Percentiles rank a stretch among this genome's conserved stretches.
phyloP scores from a whole-genome alignment of 2,797 vertebrate species.

The Halcyon leucocephala region DNA sequence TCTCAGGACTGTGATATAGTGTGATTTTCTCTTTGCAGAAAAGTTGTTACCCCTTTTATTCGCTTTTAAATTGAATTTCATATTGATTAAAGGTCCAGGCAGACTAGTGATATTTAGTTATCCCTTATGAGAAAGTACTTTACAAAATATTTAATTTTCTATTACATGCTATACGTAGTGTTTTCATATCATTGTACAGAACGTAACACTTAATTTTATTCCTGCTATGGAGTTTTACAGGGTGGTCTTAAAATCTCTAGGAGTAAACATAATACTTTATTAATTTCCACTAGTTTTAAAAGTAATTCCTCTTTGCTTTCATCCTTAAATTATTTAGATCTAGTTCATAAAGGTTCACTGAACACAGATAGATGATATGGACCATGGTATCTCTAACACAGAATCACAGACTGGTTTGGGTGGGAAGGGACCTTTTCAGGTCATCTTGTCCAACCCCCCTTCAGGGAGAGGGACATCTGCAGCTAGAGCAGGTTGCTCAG shows the following conservation, averaged over 20 bases:
- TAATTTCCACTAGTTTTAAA: conserved; percentile 27
- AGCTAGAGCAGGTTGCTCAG: neutral
- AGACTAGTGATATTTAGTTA: neutral
- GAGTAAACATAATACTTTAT: conserved; percentile 33
- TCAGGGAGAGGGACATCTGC: neutral
- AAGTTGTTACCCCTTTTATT: conserved; percentile 16
- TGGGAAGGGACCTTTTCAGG: neutral
- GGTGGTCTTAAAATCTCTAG: conserved; percentile 21
- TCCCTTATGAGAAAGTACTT: neutral
- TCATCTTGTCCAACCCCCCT: neutral
- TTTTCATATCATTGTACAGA: conserved; percentile 2
- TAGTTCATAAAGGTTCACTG: neutral
- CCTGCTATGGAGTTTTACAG: conserved; percentile 27
- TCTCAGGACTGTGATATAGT: neutral
- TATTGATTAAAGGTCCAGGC: conserved; percentile 11
- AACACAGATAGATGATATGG: neutral
- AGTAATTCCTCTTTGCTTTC: conserved; percentile 1
- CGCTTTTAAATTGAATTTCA: conserved; percentile 6
- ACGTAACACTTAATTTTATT: conserved; percentile 24
- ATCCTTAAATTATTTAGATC: neutral
- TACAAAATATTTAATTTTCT: conserved; percentile 31
- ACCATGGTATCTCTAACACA: neutral
- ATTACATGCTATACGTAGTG: neutral
- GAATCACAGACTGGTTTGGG: neutral
- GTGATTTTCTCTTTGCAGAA: neutral